phyloP scores from a whole-genome alignment of 2,797 vertebrate genomes.

The Xerus rutilus region DNA sequence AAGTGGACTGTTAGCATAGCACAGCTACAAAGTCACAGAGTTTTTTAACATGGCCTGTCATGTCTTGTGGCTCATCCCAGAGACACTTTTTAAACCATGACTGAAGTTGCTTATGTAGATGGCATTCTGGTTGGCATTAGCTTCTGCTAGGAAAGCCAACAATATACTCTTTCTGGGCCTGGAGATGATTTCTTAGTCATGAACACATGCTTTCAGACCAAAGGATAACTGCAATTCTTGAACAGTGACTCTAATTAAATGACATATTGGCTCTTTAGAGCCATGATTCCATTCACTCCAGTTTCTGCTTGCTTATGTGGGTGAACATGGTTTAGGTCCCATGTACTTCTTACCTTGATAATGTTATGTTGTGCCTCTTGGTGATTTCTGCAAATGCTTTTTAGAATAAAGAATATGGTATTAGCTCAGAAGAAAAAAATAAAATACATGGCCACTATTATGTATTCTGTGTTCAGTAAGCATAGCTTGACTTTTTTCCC shows the following conservation, averaged over 20 bases:
- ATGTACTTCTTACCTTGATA: neutral
- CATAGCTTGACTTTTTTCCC: neutral
- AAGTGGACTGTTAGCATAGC: neutral
- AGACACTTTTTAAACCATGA: neutral
- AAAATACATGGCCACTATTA: neutral
- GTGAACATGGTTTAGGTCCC: neutral
- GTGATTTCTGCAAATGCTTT: neutral
- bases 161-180: slow-evolving; percentile 45
- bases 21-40: neutral
- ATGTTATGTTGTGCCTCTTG: neutral
- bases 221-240: neutral
- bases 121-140: slow-evolving; percentile 32
- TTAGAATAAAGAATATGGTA: neutral
- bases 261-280: neutral
- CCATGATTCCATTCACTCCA: neutral
- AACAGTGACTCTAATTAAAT: slow-evolving; percentile 50
- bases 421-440: neutral
- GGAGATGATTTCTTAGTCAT: slow-evolving; percentile 59
- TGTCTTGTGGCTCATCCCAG: neutral
- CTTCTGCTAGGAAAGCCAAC: slow-evolving; percentile 7
- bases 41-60: neutral
- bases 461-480: neutral
- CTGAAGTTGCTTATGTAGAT: slow-evolving; percentile 49
- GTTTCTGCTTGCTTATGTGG: neutral
- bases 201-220: slow-evolving; percentile 30